phyloP scores from a whole-genome alignment of 35 echinoderm and acorn worm genomes.

The Apostichopus parvimensis region DNA sequence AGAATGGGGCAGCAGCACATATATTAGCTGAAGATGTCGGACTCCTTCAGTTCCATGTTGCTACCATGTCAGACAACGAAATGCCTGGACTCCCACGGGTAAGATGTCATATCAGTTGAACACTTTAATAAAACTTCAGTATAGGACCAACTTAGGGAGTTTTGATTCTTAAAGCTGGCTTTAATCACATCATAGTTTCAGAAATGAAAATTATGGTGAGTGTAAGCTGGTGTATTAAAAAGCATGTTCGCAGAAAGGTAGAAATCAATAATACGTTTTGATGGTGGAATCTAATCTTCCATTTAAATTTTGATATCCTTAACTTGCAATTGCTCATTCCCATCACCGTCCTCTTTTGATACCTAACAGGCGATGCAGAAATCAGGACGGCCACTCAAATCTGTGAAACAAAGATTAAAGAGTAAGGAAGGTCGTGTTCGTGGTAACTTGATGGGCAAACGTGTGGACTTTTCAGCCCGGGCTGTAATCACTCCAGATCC shows the following conservation, averaged over 20 bases:
- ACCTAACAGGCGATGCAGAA: slow-evolving; percentile 92
- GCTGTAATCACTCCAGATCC: slow-evolving; percentile 97
- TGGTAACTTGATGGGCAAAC: slow-evolving; percentile 99
- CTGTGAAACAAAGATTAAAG: slow-evolving; percentile 81
- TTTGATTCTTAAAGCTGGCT: no score
- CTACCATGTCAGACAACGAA: slow-evolving; percentile 94
- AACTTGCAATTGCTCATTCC: neutral
- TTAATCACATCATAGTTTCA: no score
- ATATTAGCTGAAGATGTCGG: slow-evolving; percentile 87
- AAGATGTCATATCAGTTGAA: neutral
- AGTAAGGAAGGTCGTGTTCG: slow-evolving; percentile 97
- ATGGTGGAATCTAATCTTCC: no score
- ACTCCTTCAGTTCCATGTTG: slow-evolving; percentile 94
- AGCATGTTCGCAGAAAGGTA: no score
- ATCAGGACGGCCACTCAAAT: slow-evolving; percentile 94
- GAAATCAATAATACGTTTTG: no score
- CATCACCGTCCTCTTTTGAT: neutral
- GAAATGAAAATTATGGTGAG: no score
- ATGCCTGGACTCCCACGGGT: slow-evolving; percentile 92
- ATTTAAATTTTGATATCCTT: no score
- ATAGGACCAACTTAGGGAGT: no score
- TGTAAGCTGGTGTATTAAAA: no score
- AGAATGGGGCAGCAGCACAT: slow-evolving; percentile 92
- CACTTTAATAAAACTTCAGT: no score
- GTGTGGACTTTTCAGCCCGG: slow-evolving; percentile 98